A percentile compares a stretch with the other conserved stretches of the same genome.
These are phyloP conservation scores for Anthopleura xanthogrammica DNA, from an alignment of 92 coral and sea anemone genomes.

Conservation along the genomic window DNA sequence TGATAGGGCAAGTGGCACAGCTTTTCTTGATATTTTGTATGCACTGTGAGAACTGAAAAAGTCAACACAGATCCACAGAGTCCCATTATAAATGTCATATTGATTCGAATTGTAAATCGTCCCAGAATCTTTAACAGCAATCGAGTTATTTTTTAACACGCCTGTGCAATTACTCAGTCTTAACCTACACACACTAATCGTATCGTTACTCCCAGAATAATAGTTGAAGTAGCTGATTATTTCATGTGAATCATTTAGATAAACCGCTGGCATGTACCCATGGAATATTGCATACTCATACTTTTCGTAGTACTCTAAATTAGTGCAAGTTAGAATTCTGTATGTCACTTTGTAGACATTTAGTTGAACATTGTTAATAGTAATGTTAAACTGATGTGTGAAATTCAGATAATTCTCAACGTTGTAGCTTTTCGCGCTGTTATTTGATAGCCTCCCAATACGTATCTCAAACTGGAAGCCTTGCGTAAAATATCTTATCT, in stretches of 20 bases:
- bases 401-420: neutral
- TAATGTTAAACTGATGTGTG: slow-evolving; percentile 6
- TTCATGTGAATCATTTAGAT: slow-evolving; percentile 23
- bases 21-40: neutral
- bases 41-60: neutral
- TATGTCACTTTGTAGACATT: slow-evolving; percentile 18
- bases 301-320: neutral
- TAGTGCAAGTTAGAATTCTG: slow-evolving; percentile 22
- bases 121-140: slow-evolving; percentile 19
- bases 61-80: slow-evolving; percentile 38
- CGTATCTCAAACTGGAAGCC: slow-evolving; percentile 16
- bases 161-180: slow-evolving; percentile 13
- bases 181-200: slow-evolving; percentile 7
- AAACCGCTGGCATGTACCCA: slow-evolving; percentile 39
- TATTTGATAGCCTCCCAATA: neutral
- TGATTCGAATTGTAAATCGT: slow-evolving; percentile 5
- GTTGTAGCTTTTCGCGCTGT: neutral
- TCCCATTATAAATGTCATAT: slow-evolving; percentile 24
- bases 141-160: slow-evolving; percentile 28
- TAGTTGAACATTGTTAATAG: neutral
- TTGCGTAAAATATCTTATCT: neutral
- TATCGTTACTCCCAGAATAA: neutral
- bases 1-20: neutral
- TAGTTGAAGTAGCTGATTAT: slow-evolving; percentile 12
- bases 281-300: slow-evolving; percentile 24